Percentiles rank a stretch among this genome's conserved stretches.
phyloP scores from a whole-genome alignment of 1,140 invertebrate species.

The Phenacoccus solenopsis region DNA sequence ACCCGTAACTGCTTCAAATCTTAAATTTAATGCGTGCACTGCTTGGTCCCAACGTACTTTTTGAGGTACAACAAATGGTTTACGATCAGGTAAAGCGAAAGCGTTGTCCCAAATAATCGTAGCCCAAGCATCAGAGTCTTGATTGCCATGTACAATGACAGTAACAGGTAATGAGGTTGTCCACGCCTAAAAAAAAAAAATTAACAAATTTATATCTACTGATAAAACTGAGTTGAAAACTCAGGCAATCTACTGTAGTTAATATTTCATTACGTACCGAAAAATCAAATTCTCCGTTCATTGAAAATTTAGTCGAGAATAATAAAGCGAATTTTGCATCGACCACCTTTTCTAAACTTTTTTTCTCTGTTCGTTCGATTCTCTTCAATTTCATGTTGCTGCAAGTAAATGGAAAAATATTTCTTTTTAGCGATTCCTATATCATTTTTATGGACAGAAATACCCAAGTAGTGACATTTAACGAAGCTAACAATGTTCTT shows the following conservation, averaged over 20 bases:
- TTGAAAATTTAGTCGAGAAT: conserved; percentile 57
- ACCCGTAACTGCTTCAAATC: conserved; percentile 75
- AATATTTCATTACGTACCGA: too few species aligned
- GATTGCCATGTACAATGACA: conserved; percentile 94
- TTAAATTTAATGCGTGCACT: conserved; percentile 76
- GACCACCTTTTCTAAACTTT: conserved; percentile 90
- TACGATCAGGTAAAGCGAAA: conserved; percentile 78
- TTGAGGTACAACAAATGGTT: conserved; percentile 82
- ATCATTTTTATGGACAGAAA: too few species aligned
- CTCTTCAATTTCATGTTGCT: conserved; percentile 89
- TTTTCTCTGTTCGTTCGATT: conserved; percentile 85
- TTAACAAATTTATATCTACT: too few species aligned
- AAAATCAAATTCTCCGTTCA: too few species aligned
- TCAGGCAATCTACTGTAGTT: too few species aligned
- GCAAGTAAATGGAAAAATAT: conserved; percentile 25
- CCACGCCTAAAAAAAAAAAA: conserved; percentile 56
- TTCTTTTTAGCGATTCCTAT: too few species aligned
- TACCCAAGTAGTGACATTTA: too few species aligned
- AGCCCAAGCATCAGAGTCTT: conserved; percentile 93
- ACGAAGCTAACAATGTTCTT: too few species aligned
- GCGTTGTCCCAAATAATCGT: conserved; percentile 97
- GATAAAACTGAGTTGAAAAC: too few species aligned
- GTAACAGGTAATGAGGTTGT: conserved; percentile 91
- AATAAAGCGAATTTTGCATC: conserved; percentile 92
- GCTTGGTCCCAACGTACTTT: conserved; percentile 76